Conservation (phyloP, 2,113 vertebrate species). For the Solea senegalensis region DNA sequence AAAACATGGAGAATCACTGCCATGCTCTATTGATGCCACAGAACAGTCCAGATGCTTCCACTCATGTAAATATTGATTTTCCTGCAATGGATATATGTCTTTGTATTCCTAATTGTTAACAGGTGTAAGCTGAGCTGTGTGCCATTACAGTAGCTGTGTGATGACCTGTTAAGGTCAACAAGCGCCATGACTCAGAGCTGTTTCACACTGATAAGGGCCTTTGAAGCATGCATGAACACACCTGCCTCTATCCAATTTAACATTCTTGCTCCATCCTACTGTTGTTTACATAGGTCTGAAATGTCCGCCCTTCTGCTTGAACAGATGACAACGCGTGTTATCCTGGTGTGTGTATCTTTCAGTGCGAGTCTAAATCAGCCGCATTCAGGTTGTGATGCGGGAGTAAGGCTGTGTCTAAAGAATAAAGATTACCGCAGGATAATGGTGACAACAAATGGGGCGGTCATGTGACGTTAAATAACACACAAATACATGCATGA, state of each 20-base stretch:
- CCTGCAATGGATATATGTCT: not conserved
- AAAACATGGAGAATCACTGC: conserved; percentile 5
- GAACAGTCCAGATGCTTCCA: conserved; percentile 4
- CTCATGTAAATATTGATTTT: conserved; percentile 27
- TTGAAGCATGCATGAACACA: conserved; percentile 27
- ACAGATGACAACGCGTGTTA: conserved; percentile 24
- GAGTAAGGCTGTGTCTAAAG: conserved; percentile 2
- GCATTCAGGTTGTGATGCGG: not conserved
- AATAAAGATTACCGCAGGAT: conserved; percentile 35
- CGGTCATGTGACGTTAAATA: conserved; percentile 5
- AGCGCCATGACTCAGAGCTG: conserved; percentile 40
- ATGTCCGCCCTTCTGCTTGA: conserved; percentile 31
- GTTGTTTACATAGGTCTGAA: conserved; percentile 47
- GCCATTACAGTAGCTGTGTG: conserved; percentile 29
- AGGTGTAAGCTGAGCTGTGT: conserved; percentile 26
- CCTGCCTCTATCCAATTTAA: conserved; percentile 31
- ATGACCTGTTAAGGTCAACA: conserved; percentile 45
- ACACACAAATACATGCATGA: not conserved
- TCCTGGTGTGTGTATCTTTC: not conserved
- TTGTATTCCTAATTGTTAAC: conserved; percentile 32
- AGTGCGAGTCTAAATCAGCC: not conserved
- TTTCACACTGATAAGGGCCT: conserved; percentile 54
- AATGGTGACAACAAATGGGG: conserved; percentile 26
- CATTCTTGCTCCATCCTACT: conserved; percentile 33
- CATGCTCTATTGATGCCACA: not conserved